Base-by-base conservation (phyloP, 2,113 vertebrate genomes). In the Notothenia rossii region DNA sequence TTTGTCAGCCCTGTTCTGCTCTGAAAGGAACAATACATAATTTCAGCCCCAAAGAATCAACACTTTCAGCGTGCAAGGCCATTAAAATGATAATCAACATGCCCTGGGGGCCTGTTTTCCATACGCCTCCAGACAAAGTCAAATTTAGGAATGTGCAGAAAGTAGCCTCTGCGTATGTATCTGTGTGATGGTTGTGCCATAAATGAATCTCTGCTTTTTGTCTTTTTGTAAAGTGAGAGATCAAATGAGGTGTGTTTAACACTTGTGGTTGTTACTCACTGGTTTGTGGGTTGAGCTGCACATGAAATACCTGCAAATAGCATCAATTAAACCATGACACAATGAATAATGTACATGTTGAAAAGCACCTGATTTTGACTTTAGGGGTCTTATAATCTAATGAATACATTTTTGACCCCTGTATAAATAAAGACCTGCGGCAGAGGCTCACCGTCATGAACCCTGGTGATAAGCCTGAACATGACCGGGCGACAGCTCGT, bases 11-110 rank as follows among this genome's bases (percentile, higher is more conserved):
- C 18, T 36, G 9, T 76, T 66, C 54, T 6, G 6, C 76, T 79
- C 73, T 68, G 49, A 83, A 72, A 61, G 64, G 79, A 78, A 76
- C 36, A 84, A 87, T 77, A 88, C 79, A 89, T 84, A 58, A 90
- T 82, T 86, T 72, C 10, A 40, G 54, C 33, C 56, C 65, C 22
- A 79, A 65, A 77, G 65, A 82, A 77, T 76, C 46, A 77, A 83
- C 82, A 72, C 78, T 75, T 86, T 80, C 8, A 64, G 13, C 14
- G 10, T 45, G 63, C 3, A 13, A 64, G 48, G 46, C 70, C 75
- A 81, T 86, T 85, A 81, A 91, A 84, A 86, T 84, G 84, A 84
- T 84, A 83, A 86, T 82, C 60, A 82, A 46, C 67, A 56, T 60
- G 54, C 29, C 77, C 29, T 12, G 54, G 48, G 53, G 72, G 43